Evolutionary conservation across 2,113 vertebrate species (phyloP), one percentile per base, ranked within the genome.

Genomic region (Dermatemys mawii): DNA sequence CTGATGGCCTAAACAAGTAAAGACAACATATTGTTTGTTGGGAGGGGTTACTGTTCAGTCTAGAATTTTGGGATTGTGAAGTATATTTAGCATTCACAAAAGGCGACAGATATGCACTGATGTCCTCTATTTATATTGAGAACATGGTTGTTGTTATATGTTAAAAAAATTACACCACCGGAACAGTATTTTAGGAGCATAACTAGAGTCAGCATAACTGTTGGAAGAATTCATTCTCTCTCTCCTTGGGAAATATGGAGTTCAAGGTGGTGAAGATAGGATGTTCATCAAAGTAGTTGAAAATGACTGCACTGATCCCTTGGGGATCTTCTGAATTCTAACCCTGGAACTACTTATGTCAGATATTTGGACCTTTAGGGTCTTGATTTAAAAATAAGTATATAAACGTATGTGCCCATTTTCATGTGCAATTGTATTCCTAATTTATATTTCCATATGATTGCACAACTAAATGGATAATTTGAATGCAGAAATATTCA

Each of bases 81-180:
- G 80, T 10, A 16, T 27, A 44, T 46, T 76, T 76, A 46, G 1
- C 51, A 75, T 84, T 95, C 24, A 70, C 67, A 29, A 83, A 87
- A 90, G 84, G 54, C 60, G 5, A 3, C 83, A 27, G 9, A 81
- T 84, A 80, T 90, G 2, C 84, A 85, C 90, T 94, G 50, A 90
- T 78, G 8, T 7, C 10, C 95, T 91, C 76, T 87, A 44, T 83
- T 95, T 86, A 78, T 87, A 78, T 46, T 46, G 80, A 60, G 3
- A 88, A 4, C 57, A 50, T 82, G 78, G 44, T 41, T 29, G 41
- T 44, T 41, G 12, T 46, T 44, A 27, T 24, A 14, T 46, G 13
- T 29, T 27, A 46, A 46, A 46, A 44, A 46, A 8, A 14, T 27
- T 46, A 11, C 13, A 27, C 13, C 11, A 26, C 22, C 3, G 5